These are phyloP conservation scores for Pogonus chalceus DNA, from an alignment of 1,140 invertebrate species.

Conservation along the genomic window DNA sequence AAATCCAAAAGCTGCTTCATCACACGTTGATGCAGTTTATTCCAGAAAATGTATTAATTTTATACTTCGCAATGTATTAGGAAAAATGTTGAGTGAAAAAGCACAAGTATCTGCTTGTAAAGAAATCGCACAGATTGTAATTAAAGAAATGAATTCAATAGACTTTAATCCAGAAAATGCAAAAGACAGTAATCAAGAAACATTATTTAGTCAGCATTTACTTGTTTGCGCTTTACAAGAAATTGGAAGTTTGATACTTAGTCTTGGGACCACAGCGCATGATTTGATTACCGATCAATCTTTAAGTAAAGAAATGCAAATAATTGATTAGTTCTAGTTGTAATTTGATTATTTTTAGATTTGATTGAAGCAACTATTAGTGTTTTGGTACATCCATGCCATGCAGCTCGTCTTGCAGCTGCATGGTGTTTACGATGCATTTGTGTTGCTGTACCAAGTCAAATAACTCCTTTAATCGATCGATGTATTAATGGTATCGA, in stretches of 20 bases:
- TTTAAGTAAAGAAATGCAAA: constrained; percentile 47
- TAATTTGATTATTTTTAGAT: constrained; percentile 29
- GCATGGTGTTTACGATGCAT: constrained; percentile 91
- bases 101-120: constrained; percentile 92
- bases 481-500: constrained; percentile 78
- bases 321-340: neutral
- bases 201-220: constrained; percentile 87
- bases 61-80: constrained; percentile 82
- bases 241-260: constrained; percentile 71
- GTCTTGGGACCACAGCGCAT: constrained; percentile 84
- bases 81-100: constrained; percentile 90
- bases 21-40: constrained; percentile 95
- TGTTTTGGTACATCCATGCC: constrained; percentile 86
- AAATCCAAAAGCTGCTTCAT: constrained; percentile 85
- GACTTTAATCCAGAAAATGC: constrained; percentile 85
- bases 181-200: constrained; percentile 81
- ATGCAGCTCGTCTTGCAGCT: constrained; percentile 80
- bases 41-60: constrained; percentile 96
- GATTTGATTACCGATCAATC: constrained; percentile 80
- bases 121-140: constrained; percentile 84
- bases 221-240: constrained; percentile 91
- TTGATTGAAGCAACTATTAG: constrained; percentile 50
- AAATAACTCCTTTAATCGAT: constrained; percentile 88
- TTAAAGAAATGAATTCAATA: constrained; percentile 92
- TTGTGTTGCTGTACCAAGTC: constrained; percentile 85